A percentile compares a stretch with the other conserved stretches of the same genome.
Conservation (phyloP, 2,888 invertebrate species). For the Harpalus rufipes region DNA sequence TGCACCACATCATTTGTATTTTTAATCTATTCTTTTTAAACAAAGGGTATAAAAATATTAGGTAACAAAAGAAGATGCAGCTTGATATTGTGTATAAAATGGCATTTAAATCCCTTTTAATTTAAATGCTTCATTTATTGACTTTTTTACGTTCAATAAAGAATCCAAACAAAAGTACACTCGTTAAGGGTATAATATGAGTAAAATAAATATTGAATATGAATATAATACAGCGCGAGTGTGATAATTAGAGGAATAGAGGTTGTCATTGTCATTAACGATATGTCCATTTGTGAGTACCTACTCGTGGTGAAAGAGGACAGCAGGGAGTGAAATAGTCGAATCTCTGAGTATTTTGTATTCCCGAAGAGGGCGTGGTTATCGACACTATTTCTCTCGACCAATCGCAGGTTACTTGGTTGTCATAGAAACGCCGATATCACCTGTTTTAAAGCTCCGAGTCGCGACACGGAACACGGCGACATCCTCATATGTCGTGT, state of each 20-base stretch:
- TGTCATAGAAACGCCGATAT: conserved; percentile 73
- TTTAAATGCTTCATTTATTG: too few species aligned
- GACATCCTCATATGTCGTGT: conserved; percentile 60
- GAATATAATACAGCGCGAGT: neutral
- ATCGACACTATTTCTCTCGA: conserved; percentile 75
- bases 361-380: conserved; percentile 73
- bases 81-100: too few species aligned
- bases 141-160: too few species aligned
- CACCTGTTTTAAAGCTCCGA: conserved; percentile 65
- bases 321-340: conserved; percentile 35
- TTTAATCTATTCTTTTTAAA: too few species aligned
- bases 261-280: conserved; percentile 20
- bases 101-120: too few species aligned
- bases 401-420: conserved; percentile 75
- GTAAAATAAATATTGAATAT: conserved; percentile 19
- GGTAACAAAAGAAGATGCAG: too few species aligned
- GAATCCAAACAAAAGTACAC: neutral
- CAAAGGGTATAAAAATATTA: too few species aligned
- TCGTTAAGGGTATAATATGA: neutral
- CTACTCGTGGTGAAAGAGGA: conserved; percentile 18
- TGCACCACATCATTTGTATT: too few species aligned
- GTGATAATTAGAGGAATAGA: conserved; percentile 4
- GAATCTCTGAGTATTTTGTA: conserved; percentile 57
- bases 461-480: conserved; percentile 21
- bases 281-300: neutral